Evolutionary conservation across 2,797 vertebrate species (phyloP).

Genomic region (Chiroxiphia lanceolata): DNA sequence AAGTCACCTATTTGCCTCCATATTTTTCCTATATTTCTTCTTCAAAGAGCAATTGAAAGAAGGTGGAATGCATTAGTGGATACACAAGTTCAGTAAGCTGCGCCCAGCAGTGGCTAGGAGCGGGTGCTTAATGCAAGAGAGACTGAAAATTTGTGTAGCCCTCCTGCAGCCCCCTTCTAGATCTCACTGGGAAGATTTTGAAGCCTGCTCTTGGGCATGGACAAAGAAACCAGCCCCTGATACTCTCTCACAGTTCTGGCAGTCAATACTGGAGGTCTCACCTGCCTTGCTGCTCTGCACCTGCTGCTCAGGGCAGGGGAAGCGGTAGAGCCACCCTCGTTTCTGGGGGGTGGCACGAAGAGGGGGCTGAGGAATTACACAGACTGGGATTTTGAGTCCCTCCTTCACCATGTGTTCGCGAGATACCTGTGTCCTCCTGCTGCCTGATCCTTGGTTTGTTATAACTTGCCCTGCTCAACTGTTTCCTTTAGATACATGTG

Average conservation of each 20-base stretch:
- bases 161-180: not conserved
- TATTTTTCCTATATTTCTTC: not conserved
- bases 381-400: not conserved
- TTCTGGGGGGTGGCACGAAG: accelerated
- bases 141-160: not conserved
- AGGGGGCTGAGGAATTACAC: not conserved
- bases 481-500: not conserved
- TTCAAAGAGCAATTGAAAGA: not conserved
- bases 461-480: not conserved
- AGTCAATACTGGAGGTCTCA: not conserved
- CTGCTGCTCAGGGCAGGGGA: not conserved
- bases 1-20: not conserved
- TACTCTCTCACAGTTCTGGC: not conserved
- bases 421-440: not conserved
- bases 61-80: not conserved
- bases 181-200: not conserved
- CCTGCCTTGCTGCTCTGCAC: not conserved
- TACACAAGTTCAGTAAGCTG: not conserved
- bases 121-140: not conserved
- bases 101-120: not conserved
- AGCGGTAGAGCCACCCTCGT: not conserved
- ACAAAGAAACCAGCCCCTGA: not conserved
- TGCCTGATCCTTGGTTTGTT: not conserved
- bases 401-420: not conserved
- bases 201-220: not conserved